Evolutionary conservation across 35 echinoderm and acorn worm species (phyloP), one percentile per base, ranked within the genome.

Genomic region (Holothuria glaberrima): DNA sequence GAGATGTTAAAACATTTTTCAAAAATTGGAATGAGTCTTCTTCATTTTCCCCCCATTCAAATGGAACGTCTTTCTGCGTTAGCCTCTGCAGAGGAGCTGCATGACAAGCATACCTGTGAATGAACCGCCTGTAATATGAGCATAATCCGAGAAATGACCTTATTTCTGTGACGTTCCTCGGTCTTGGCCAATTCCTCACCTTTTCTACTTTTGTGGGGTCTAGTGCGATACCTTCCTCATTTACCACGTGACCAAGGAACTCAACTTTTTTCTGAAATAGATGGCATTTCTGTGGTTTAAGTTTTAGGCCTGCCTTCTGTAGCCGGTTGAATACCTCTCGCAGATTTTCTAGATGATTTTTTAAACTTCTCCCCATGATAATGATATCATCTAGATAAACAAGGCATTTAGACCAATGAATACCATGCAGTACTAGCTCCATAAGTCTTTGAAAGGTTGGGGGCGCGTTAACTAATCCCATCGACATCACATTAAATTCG

Each of bases 381-480:
- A 89, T 12, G 10, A 89, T 54, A 58, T 94, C 88, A n/a, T n/a
- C n/a, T n/a, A n/a, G n/a, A n/a, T n/a, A n/a, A n/a, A n/a, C n/a
- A n/a, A n/a, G n/a, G n/a, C 80, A 75, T 25, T 25, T 71, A 33
- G 33, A 68, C 91, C 85, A 93, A 12, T 63, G 85, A 33, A 93
- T 28, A 82, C 91, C 91, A 5, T 54, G 5, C 14, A 93, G 59
- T 1, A 94, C 92, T 50, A 50, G 10, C 75, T 84, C 78, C 92
- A 94, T 94, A 19, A 90, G 45, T 10, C 92, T 29, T 70, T 89
- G 86, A 70, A 94, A 94, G 28, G 79, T 90, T 5, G 68, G 25
- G 3, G 59, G 58, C 5, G 79, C 17, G 80, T 83, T 89, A 12
- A 28, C 60, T 9, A 93, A 54, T 5, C 92, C 77, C 75, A 94